Evolutionary conservation across 2,888 invertebrate species (phyloP), one percentile per base, ranked within the genome.

Genomic region (Macrosoma leucophasiata): DNA sequence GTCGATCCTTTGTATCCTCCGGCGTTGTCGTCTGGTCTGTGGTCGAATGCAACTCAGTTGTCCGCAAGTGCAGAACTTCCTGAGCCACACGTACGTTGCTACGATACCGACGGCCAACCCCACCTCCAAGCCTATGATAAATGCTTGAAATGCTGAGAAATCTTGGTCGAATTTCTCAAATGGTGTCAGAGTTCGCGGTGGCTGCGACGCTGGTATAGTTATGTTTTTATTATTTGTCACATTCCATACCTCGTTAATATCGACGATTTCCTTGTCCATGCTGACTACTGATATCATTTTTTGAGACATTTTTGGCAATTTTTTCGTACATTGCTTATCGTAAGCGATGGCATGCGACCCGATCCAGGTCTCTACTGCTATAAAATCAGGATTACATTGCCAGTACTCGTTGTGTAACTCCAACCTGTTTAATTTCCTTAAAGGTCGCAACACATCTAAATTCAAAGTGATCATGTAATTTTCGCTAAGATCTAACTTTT

Each of bases 381-480:
- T 62, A 14, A 82, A 77, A 13, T 76, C 69, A 1, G 64, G 59
- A 47, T 84, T 85, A 53, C 90, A 90, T 33, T 78, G 73, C 64
- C 86, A 86, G 34, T 84, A 85, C 45, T 89, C 90, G 41, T 84
- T 85, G 13, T 81, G 66, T 1, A 89, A 55, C 50, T 87, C 84
- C 18, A 90, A 49, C 29, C 74, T 60, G 32, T 82, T 72, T 26
- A 90, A 52, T 40, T 79, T 82, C 1, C 60, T 61, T 23, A 89
- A 51, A 0, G 82, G 74, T 31, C 73, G 58, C 3, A 90, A 64
- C 1, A 86, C 71, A 13, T 78, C 76, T 0, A 74, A 52, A 30
- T 69, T 79, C 0, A 90, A 40, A 3, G 85, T 79, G 8, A 87
- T 73, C 41, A 90, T 64, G 42, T 87, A 86, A 53, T 91, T 91